Evolutionary conservation across 2,797 vertebrate genomes (phyloP), one percentile per base, ranked within the genome.

Genomic region (Sebastiscus albofasciatus): DNA sequence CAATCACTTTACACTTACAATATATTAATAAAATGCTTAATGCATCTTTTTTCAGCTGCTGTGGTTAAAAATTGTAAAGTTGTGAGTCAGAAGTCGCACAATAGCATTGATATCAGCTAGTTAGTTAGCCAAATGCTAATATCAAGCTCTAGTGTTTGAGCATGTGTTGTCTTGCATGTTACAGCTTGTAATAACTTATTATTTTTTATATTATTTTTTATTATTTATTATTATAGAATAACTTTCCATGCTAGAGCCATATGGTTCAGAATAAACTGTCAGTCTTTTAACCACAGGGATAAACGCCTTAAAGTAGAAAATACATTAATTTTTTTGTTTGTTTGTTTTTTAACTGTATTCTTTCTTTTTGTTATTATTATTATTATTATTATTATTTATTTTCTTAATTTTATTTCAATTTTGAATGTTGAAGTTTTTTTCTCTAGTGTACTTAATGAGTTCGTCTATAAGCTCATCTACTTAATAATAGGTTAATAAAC

Each of bases 61-160:
- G 0, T 3, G 9, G 5, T 14, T 36, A 2, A 5, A 42, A 7
- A 2, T 16, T 8, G 36, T 18, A 61, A 26, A n/a, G 20, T 8
- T 20, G 11, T 1, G 0, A 24, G 10, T n/a, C 6, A 5, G 22
- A 18, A 67, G n/a, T 8, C 27, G n/a, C 33, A 46, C 60, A 46
- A 27, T 67, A 36, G 24, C 58, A 9, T 20, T 10, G 31, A 4
- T 52, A 11, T 3, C n/a, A 6, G 67, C 6, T 24, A 78, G 46
- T 22, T 36, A 75, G 29, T 6, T 75, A 73, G 79, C 79, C 13
- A 5, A 26, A 66, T 81, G 90, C 87, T 89, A 88, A 72, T 16
- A 36, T 5, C 1, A 3, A 55, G 36, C 10, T 5, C 0, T 0
- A 3, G 33, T 16, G 24, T 46, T 8, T 6, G 33, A 29, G 24